These are phyloP conservation scores for Ciona savignyi DNA, from an alignment of 23 tunicate species.

Conservation along the genomic window DNA sequence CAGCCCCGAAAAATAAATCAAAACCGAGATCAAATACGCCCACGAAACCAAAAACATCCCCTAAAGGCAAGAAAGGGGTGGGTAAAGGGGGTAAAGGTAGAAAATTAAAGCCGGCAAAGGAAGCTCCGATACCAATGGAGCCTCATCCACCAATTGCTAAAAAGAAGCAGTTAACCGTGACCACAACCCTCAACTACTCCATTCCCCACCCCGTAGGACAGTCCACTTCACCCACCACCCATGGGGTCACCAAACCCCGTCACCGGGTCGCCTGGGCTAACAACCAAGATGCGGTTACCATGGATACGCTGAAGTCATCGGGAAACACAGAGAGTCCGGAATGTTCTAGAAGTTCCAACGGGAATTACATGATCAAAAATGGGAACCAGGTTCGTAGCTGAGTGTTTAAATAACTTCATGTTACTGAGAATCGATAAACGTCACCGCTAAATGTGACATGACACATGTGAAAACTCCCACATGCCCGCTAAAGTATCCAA, in stretches of 20 bases:
- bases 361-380: constrained; percentile 12
- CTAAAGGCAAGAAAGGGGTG: constrained; percentile 14
- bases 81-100: constrained; percentile 36
- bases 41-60: neutral
- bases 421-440: no score
- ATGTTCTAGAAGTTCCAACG: neutral
- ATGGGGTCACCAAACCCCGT: neutral
- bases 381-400: constrained; percentile 69
- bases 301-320: constrained; percentile 63
- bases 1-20: neutral
- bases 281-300: constrained; percentile 45
- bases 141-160: constrained; percentile 60
- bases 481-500: no score
- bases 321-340: constrained; percentile 28
- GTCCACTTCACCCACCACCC: neutral
- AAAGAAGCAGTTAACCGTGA: constrained; percentile 34
- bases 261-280: constrained; percentile 40
- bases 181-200: constrained; percentile 43
- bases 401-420: no score
- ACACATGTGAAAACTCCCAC: no score
- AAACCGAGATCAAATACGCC: constrained; percentile 2
- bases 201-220: constrained; percentile 13
- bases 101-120: constrained; percentile 35
- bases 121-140: constrained; percentile 22
- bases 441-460: no score